Percentiles rank a stretch among this genome's conserved stretches.
Evolutionary conservation across 37 sponge, comb jelly and placozoan genomes (phyloP).

Genomic region (Bolinopsis microptera): DNA sequence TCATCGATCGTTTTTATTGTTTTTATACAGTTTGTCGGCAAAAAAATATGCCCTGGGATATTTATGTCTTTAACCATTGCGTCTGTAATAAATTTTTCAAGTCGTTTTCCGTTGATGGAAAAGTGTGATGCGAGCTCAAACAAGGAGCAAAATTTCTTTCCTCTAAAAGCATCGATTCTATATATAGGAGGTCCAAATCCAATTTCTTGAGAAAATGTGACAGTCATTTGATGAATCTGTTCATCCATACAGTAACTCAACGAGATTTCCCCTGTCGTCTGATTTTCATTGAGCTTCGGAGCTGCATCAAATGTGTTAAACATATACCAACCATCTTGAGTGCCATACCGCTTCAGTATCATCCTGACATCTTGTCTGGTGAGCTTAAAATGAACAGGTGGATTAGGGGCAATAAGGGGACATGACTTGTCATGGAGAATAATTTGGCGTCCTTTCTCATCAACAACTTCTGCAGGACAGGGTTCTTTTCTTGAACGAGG

Average conservation of each 20-base stretch:
- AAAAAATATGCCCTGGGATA: not conserved
- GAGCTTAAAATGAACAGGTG: constrained; percentile 48
- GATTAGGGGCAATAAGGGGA: not conserved
- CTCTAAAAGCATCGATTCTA: constrained; percentile 7
- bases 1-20: constrained; percentile 14
- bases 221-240: constrained; percentile 11
- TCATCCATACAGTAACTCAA: constrained; percentile 59
- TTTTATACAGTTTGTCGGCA: not conserved
- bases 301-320: constrained; percentile 6
- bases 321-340: constrained; percentile 56
- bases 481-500: constrained; percentile 27
- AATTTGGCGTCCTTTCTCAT: not conserved
- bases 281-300: constrained; percentile 39
- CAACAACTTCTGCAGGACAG: constrained; percentile 41
- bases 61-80: constrained; percentile 32
- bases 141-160: constrained; percentile 29
- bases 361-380: constrained; percentile 52
- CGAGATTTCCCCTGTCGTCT: constrained; percentile 23
- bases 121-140: constrained; percentile 37
- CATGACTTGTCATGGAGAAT: not conserved
- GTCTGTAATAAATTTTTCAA: constrained; percentile 17
- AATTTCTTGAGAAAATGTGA: constrained; percentile 43
- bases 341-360: constrained; percentile 53
- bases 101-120: constrained; percentile 2
- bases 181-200: constrained; percentile 60